Conservation (phyloP, 2,888 invertebrate species). For the Drosophila mercatorum region DNA sequence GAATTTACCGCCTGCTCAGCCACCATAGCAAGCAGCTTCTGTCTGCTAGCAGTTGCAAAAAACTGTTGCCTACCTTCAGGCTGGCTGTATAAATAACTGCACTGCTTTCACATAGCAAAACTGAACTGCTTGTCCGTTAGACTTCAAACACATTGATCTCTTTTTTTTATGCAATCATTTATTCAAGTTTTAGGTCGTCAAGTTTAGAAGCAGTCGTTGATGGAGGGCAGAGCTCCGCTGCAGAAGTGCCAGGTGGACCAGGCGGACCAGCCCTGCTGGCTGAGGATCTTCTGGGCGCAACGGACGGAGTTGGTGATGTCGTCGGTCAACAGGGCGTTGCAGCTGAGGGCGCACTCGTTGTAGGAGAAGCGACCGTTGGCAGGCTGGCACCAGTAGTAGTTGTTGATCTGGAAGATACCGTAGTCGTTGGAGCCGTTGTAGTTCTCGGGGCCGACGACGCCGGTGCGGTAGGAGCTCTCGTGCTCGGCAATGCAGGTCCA, state of each 20-base stretch:
- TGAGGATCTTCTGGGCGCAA: conserved; percentile 72
- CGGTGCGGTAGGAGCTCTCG: conserved; percentile 82
- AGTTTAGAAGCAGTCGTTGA: conserved; percentile 63
- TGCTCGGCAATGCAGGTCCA: conserved; percentile 79
- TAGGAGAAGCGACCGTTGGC: conserved; percentile 66
- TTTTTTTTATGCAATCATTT: conserved; percentile 8
- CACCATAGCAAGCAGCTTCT: conserved; percentile 23
- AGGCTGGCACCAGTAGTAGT: conserved; percentile 79
- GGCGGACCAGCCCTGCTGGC: conserved; percentile 75
- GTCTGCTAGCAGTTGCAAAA: not conserved
- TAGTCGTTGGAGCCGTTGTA: conserved; percentile 84
- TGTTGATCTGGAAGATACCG: conserved; percentile 82
- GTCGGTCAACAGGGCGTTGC: conserved; percentile 67
- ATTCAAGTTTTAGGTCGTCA: not conserved
- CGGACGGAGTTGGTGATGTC: conserved; percentile 65
- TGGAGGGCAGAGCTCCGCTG: conserved; percentile 62
- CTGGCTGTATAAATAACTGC: not conserved
- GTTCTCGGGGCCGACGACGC: conserved; percentile 84
- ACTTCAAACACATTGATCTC: not conserved
- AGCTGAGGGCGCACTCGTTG: conserved; percentile 72
- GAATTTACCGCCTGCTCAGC: not conserved
- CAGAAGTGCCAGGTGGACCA: conserved; percentile 80
- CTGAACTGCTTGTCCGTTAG: conserved; percentile 15
- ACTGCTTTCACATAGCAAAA: not conserved
- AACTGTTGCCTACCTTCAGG: conserved; percentile 36